Conservation (phyloP, 2,797 vertebrate genomes). For the Syndactyla subalaris region DNA sequence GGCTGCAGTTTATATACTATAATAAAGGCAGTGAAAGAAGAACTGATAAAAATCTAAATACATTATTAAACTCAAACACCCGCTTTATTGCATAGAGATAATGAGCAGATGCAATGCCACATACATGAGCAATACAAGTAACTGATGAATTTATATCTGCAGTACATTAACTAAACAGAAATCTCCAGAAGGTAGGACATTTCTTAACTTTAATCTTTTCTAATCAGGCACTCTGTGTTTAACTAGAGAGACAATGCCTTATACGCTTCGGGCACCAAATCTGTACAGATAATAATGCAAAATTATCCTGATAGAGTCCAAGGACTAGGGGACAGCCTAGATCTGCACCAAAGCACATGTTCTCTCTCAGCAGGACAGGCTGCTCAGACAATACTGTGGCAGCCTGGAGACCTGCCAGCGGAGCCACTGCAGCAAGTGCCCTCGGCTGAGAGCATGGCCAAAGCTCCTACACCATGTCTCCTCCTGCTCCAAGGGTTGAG, state of each 20-base stretch:
- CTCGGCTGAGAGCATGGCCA: neutral
- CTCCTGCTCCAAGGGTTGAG: neutral
- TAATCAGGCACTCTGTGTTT: neutral
- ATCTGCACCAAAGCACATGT: neutral
- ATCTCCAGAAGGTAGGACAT: neutral
- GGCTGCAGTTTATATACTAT: neutral
- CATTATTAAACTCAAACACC: neutral
- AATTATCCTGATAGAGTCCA: neutral
- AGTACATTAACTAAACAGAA: neutral
- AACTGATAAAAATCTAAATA: neutral
- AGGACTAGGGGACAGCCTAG: neutral
- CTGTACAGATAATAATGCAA: neutral
- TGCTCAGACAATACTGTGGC: neutral
- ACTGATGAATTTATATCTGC: neutral
- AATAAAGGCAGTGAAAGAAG: neutral
- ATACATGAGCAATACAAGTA: neutral
- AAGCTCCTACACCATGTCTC: rapidly evolving
- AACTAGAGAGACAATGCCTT: neutral
- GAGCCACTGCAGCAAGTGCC: neutral
- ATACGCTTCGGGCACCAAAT: neutral
- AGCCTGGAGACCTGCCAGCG: neutral
- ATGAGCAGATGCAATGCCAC: neutral
- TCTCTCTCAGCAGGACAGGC: neutral
- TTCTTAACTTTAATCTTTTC: neutral
- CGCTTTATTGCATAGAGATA: neutral